Evolutionary conservation across 1,140 invertebrate genomes (phyloP), one percentile per base, ranked within the genome.

Genomic region (Drosophila auraria): DNA sequence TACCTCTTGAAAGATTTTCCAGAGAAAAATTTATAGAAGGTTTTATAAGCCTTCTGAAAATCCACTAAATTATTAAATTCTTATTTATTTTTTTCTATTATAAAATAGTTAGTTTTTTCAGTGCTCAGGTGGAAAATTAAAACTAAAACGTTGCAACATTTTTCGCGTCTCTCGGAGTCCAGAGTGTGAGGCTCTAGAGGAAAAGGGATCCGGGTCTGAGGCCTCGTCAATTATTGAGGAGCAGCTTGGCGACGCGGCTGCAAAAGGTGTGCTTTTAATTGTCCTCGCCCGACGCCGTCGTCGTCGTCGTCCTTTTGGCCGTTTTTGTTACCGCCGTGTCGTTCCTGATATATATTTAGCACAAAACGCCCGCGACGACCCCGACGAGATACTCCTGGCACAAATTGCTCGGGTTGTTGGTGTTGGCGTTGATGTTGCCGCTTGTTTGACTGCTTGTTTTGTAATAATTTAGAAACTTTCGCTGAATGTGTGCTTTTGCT

Each of bases 201-300:
- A 36, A n/a, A 42, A 44, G 27, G 59, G 25, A 38, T 36, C 5
- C 15, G 45, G 56, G 70, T 44, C 73, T 53, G 62, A 56, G 68
- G 77, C 49, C 86, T 78, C 79, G 86, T 89, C 84, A 89, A 90
- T 89, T 90, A 89, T 89, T 81, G 78, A 89, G 70, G 74, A 74
- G 60, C 84, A 72, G 73, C 59, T 80, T 59, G 71, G 51, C 65
- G 81, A 60, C 84, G 49, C 65, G 81, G 54, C 84, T 70, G 84
- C 69, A 75, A 89, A 90, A 89, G 84, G 84, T 89, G 86, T 90
- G 84, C 84, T 90, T 89, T 89, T 89, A 89, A 89, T 87, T 87
- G 84, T 90, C 76, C 62, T 77, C 66, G 54, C 81, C 27, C 27
- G 27, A 5, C 27, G 27, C 0, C 61, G 81, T 50, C 60, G 25